Base-by-base conservation (phyloP, 2,113 vertebrate genomes). In the Anoura caudifer region DNA sequence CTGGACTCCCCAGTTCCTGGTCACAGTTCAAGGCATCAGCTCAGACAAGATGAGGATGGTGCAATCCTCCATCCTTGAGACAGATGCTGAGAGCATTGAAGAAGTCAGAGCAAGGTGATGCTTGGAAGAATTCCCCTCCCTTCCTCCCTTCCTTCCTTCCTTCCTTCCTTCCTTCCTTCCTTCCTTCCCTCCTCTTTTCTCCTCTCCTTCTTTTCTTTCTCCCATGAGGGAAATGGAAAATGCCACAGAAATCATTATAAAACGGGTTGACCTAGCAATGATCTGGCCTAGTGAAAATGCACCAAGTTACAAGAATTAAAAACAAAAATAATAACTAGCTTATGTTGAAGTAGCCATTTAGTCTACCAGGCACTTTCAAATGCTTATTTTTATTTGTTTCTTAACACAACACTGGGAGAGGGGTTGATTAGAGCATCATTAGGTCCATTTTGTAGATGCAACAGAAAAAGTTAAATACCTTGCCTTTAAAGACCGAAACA, bases 1-100 rank as follows among this genome's bases (percentile, higher is more conserved):
- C 81, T 84, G 36, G 38, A 67, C 52, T 97, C 84, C 79, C 56
- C 22, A 56, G 28, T 45, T 56, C 20, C 59, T 33, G 36, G 76
- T 93, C 97, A 95, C 43, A 90, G 94, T 97, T 96, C 86, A 95
- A 86, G 87, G 75, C 33, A 65, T 61, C n/a, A 72, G 33, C 52
- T 87, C 75, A 91, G 87, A 43, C n/a, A 56, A 72, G 47, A 41
- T 31, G 28, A 82, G 31, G 6, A 9, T 28, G 22, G 17, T 28
- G 4, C 19, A 61, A 69, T 24, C 10, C 59, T 81, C 61, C 36
- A 69, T 47, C 8, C 52, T 94, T 84, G 54, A 87, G 90, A 91
- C 72, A 76, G 90, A 87, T 7, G 5, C 56, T 77, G 24, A 94
- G 83, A 52, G 52, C 45, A 38, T 88, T 87, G 61, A 77, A 69